Base-by-base conservation (phyloP, 2,113 vertebrate species). In the Neogobius melanostomus region DNA sequence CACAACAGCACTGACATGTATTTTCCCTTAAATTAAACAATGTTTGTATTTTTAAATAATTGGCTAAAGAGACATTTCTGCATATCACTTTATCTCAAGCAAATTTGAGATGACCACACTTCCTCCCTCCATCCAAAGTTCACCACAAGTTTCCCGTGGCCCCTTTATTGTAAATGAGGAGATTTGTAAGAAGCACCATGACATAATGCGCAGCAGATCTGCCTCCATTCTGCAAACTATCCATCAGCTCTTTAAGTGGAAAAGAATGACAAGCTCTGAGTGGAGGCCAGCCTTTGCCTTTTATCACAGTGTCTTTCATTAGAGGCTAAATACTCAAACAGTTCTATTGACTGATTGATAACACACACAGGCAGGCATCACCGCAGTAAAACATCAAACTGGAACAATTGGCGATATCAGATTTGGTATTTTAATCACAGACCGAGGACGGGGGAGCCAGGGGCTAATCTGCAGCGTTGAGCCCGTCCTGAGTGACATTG, bases 171-270 rank as follows among this genome's bases (percentile, higher is more conserved):
- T 66, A 61, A 77, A 87, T 75, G 69, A 68, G 72, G 71, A 77
- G 63, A 64, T 75, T 62, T 60, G 66, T 72, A 65, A 63, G 73
- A 68, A 80, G 63, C 65, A 8, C 67, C 7, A 75, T 80, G 75
- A 85, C 69, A 60, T 82, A 77, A 82, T 78, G 63, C 44, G 43
- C 68, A 59, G 61, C 81, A 83, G 74, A 69, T 79, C 79, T 66
- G 75, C 68, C 77, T 81, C 77, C 64, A 60, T 69, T 68, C 71
- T 21, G 44, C 74, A 69, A 71, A 78, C 68, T 65, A 74, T 87
- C 73, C 75, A 80, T 86, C 84, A 79, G 75, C 54, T 59, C 64
- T 67, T 48, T 72, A 78, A 85, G 82, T 76, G 72, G 82, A 85
- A 87, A 71, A 76, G 73, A 76, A 87, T 71, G 83, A 48, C 59